Conservation (phyloP, 2,888 invertebrate species). For the Platynereis dumerilii region DNA sequence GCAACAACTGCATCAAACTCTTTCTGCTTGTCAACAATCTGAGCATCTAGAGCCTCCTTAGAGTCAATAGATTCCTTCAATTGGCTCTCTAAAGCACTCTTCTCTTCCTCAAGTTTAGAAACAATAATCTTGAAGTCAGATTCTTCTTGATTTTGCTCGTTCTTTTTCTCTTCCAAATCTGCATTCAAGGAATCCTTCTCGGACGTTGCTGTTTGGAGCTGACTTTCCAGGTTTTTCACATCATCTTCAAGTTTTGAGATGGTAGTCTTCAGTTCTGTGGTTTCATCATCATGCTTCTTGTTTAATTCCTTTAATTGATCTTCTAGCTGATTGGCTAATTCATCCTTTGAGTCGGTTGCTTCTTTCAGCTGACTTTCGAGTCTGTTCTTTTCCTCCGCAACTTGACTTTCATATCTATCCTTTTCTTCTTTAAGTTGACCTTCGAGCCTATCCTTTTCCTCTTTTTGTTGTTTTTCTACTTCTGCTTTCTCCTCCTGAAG, state of each 20-base stretch:
- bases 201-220: neutral
- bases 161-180: conserved; percentile 1
- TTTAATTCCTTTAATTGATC: neutral
- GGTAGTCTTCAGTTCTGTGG: neutral
- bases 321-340: neutral
- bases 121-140: conserved; percentile 1
- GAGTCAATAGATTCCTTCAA: neutral
- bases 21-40: neutral
- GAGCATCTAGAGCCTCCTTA: conserved; percentile 1
- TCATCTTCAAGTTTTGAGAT: neutral
- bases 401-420: neutral
- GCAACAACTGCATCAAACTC: neutral
- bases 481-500: neutral
- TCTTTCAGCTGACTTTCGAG: neutral
- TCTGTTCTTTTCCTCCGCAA: neutral
- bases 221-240: conserved; percentile 7
- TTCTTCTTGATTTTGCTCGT: neutral
- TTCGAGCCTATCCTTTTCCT: neutral
- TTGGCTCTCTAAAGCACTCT: neutral
- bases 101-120: neutral
- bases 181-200: neutral
- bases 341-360: neutral
- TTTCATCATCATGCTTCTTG: conserved; percentile 2
- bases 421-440: neutral
- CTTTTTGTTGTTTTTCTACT: neutral